A percentile compares a stretch with the other conserved stretches of the same genome.
phyloP scores from a whole-genome alignment of 2,888 invertebrate species.

The Tiliacea aurago region DNA sequence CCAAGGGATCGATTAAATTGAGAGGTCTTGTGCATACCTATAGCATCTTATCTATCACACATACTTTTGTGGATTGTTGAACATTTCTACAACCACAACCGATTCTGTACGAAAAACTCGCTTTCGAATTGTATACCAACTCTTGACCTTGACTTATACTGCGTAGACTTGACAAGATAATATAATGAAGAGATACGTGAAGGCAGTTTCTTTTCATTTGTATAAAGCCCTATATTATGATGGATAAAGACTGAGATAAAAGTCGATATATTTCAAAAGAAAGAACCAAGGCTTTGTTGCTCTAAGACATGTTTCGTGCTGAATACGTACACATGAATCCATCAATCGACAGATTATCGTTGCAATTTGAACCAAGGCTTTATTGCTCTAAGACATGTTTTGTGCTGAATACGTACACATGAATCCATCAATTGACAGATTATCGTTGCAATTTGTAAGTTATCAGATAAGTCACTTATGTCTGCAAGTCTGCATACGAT shows the following conservation, averaged over 20 bases:
- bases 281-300: slow-evolving; percentile 21
- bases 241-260: slow-evolving; percentile 30
- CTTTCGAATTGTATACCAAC: not conserved
- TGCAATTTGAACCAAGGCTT: slow-evolving; percentile 2
- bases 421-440: not conserved
- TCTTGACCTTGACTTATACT: not conserved
- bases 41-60: not conserved
- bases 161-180: not conserved
- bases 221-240: slow-evolving; percentile 9
- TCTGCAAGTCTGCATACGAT: not conserved
- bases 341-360: not conserved
- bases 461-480: not conserved
- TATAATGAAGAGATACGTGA: slow-evolving; percentile 20
- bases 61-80: no score
- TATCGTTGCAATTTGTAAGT: not conserved
- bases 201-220: slow-evolving; percentile 27
- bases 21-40: not conserved
- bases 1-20: not conserved
- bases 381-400: slow-evolving; percentile 7
- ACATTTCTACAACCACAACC: not conserved
- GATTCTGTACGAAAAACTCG: not conserved
- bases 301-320: not conserved
- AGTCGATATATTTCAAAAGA: slow-evolving; percentile 6
- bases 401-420: no score
- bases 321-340: no score